Evolutionary conservation across 2,113 vertebrate genomes (phyloP), one percentile per base, ranked within the genome.

Genomic region (Panurus biarmicus): DNA sequence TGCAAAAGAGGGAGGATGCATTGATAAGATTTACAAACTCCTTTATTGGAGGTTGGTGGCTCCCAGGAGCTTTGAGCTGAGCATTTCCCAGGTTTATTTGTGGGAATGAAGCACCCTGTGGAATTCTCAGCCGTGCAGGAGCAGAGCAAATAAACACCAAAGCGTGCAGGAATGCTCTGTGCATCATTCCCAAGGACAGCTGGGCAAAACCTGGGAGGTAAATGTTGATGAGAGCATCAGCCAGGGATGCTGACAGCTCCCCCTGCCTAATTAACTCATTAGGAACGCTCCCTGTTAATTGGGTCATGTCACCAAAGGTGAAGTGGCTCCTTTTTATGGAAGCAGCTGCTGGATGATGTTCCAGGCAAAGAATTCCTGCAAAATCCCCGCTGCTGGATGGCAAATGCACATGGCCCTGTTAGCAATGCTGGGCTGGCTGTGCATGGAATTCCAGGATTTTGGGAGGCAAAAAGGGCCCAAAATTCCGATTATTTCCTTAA

Each of bases 161-260:
- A 17, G 45, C 12, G 5, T 12, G 14, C 23, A 17, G 72, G n/a
- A 20, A 18, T n/a, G 4, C 50, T 61, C 8, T 56, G 48, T 3
- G 2, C 38, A 3, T 36, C 10, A 7, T 65, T 62, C 54, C 44
- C 71, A 4, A 12, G 16, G 29, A 44, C 21, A 10, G 65, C 6
- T 24, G 61, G 50, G 58, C 48, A 47, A 40, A 53, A 25, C 2
- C 16, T 6, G 14, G 54, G 66, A 31, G 10, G 42, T 45, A 2
- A 17, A 9, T 17, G 61, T 3, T 25, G 50, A 4, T 15, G 31
- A 72, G 2, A 8, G 0, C 5, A 0, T 35, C 14, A 31, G 1
- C 0, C 76, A 35, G 56, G 47, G 42, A 9, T 0, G 5, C 7
- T 12, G 22, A 5, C 35, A 23, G 53, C 51, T 33, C 77, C 42